Percentiles rank a stretch among this genome's conserved stretches.
phyloP scores from a whole-genome alignment of 2,888 invertebrate genomes.

The Phyllotreta striolata region DNA sequence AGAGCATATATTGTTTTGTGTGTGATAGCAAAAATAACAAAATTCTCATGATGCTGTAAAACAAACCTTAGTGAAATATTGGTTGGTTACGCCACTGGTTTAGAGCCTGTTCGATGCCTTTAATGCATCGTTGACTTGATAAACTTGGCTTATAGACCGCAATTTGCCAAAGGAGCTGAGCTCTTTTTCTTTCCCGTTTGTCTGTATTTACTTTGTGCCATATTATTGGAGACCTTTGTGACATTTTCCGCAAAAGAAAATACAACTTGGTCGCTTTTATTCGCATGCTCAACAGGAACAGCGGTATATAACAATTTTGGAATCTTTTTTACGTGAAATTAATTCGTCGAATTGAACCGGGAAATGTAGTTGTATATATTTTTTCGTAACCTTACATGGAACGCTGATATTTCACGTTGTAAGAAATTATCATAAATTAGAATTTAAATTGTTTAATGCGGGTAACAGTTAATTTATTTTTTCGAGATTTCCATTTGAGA shows the following conservation, averaged over 20 bases:
- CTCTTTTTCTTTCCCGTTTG: conserved; percentile 33
- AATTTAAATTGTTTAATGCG: not conserved
- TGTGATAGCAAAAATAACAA: not conserved
- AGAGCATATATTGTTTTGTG: not conserved
- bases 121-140: conserved; percentile 47
- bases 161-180: conserved; percentile 39
- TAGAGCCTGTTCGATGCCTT: conserved; percentile 48
- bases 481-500: conserved; percentile 42
- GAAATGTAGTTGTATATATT: no score
- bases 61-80: not conserved
- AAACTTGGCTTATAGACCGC: conserved; percentile 38
- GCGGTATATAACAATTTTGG: no score
- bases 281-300: no score
- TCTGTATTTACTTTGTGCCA: conserved; percentile 19
- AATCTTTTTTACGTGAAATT: no score
- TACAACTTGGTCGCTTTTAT: no score
- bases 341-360: no score
- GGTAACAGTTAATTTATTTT: conserved; percentile 28
- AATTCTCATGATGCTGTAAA: not conserved
- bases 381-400: no score
- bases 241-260: not conserved
- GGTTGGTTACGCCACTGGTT: conserved; percentile 15
- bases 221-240: conserved; percentile 7
- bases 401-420: no score
- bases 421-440: not conserved